phyloP scores from a whole-genome alignment of 2,888 invertebrate species.

The Isoperla grammatica region DNA sequence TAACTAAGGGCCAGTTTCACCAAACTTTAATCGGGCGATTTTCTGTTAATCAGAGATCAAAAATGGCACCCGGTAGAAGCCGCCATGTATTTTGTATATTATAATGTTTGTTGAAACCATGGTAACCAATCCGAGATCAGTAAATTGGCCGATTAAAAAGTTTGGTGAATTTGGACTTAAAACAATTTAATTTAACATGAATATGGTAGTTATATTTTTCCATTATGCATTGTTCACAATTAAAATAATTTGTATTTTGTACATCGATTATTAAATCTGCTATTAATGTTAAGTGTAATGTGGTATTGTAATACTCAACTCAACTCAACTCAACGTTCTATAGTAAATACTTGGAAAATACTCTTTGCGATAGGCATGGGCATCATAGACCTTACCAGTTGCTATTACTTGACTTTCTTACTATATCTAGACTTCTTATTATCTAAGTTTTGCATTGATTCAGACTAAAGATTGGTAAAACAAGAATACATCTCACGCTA shows the following conservation, averaged over 20 bases:
- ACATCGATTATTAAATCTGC: slow-evolving; percentile 1
- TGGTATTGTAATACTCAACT: not conserved
- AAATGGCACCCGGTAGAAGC: too few species aligned
- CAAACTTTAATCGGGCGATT: too few species aligned
- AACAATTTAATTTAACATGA: too few species aligned
- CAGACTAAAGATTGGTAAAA: not conserved
- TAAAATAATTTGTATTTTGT: slow-evolving; percentile 5
- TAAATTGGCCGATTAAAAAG: too few species aligned
- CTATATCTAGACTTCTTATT: not conserved
- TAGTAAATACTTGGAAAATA: slow-evolving; percentile 7
- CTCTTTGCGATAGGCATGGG: slow-evolving; percentile 1
- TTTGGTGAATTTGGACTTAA: too few species aligned
- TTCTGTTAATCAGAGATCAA: too few species aligned
- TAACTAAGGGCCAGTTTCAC: too few species aligned
- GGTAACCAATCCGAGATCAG: too few species aligned
- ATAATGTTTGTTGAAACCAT: too few species aligned
- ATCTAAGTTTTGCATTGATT: not conserved
- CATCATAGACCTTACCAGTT: not conserved
- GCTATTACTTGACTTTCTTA: not conserved
- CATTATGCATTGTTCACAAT: not conserved
- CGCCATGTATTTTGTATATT: too few species aligned
- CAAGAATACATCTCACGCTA: not conserved
- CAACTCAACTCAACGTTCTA: not conserved
- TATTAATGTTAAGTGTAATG: not conserved
- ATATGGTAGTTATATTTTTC: too few species aligned